Base-by-base conservation (phyloP, 2,113 vertebrate species). In the Zootoca vivipara region DNA sequence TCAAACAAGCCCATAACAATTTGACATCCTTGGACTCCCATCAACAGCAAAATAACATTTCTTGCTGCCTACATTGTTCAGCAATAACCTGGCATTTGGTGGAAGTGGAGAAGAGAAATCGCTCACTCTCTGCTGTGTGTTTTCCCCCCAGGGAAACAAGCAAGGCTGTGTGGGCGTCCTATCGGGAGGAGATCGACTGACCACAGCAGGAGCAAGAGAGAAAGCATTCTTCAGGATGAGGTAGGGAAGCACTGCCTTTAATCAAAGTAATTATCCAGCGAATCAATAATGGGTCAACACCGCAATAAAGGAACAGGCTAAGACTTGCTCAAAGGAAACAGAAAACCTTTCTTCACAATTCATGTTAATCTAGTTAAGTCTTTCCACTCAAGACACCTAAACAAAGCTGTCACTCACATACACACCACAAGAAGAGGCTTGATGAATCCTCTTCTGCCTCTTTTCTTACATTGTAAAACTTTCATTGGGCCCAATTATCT, bases 181-280 rank as follows among this genome's bases (percentile, higher is more conserved):
- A 0, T 87, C 72, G 92, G 24, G 83, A 67, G 9, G 87, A 93
- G 92, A 83, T 82, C 86, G 81, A 93, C 81, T 86, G 89, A 10
- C 73, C 82, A 83, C 87, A 94, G 89, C 80, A 90, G 80, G 86
- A 92, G 73, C n/a, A 64, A 88, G 73, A 87, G 85, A 87, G 64
- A 89, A 92, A 58, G 3, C 58, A 83, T 86, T 77, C 28, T 86
- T 70, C n/a, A 40, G 72, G 84, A 82, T 77, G 46, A 86, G 18
- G 42, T 74, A 72, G 82, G 87, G 82, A 90, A 86, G 80, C 65
- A 90, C 42, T 78, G 88, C 30, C 28, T 92, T 89, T 86, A 77
- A 92, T 87, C 79, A 90, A 92, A 72, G 83, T 85, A 90, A 82
- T 93, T 92, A 91, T 90, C 90, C 80, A 89, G 88, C 78, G 77